Base-by-base conservation (phyloP, 2,113 vertebrate species). In the Theristicus caerulescens region DNA sequence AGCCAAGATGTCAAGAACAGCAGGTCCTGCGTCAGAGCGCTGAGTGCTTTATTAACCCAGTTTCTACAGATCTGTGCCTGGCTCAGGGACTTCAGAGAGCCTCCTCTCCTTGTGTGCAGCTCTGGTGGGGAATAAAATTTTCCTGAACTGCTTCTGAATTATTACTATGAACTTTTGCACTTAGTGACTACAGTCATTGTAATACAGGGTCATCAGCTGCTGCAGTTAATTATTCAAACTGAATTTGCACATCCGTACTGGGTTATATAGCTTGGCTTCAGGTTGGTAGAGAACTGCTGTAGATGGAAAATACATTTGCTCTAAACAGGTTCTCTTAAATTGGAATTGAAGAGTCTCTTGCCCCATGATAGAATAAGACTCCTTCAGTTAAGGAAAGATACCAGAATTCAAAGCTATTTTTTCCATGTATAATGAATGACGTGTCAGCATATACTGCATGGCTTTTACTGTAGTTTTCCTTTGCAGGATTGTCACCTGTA, bases 141-240 rank as follows among this genome's bases (percentile, higher is more conserved):
- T 32, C 55, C 72, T 52, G 40, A 92, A 67, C 42, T 62, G 16
- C 21, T 47, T 64, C 29, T 84, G 77, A 92, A 86, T 81, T 81
- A 77, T 65, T 78, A 44, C 54, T 58, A 22, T 86, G 47, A 86
- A 80, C 61, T 89, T 67, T 64, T 86, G 44, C 81, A 91, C 65
- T n/a, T 64, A 47, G 22, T 13, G 2, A 58, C 44, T 40, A 9
- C 55, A 59, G 1, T 55, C n/a, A 6, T 20, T 82, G 51, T 29
- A 77, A 36, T 40, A 65, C 42, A 42, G 47, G 64, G 65, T 7
- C 55, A 21, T 93, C 51, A 44, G 54, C 54, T 77, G 67, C 58
- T 62, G n/a, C 76, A 74, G 72, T 83, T 96, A 94, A 94, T 90
- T 94, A 81, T 94, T 73, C 59, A 88, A 34, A 73, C 42, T 29